Conservation (phyloP, 2,113 vertebrate genomes). For the Barbus barbus region DNA sequence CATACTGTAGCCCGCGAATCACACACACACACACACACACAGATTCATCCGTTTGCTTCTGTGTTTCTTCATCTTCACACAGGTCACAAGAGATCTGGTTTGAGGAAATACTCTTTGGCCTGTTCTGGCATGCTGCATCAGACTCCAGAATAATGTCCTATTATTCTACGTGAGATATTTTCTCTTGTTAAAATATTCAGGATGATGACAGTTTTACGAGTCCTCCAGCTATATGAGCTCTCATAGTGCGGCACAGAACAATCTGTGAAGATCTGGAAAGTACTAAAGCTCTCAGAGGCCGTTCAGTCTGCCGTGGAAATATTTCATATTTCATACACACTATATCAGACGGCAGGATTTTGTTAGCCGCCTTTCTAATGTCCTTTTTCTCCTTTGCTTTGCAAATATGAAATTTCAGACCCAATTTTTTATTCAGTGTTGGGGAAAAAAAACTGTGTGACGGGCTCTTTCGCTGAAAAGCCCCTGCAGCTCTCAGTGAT, state of each 20-base stretch:
- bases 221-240: neutral
- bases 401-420: conserved; percentile 30
- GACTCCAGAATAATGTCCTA: neutral
- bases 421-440: conserved; percentile 26
- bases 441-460: conserved; percentile 18
- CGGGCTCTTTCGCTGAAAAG: conserved; percentile 42
- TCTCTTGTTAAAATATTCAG: conserved; percentile 1
- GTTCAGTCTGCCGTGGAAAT: neutral
- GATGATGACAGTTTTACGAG: neutral
- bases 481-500: conserved; percentile 38
- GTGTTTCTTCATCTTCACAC: neutral
- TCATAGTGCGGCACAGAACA: neutral
- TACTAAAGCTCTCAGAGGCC: neutral
- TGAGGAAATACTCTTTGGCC: neutral
- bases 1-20: neutral
- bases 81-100: neutral
- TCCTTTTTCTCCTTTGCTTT: conserved; percentile 30
- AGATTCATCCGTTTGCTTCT: neutral
- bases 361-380: conserved; percentile 25
- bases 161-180: neutral
- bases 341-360: conserved; percentile 17
- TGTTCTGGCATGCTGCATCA: neutral
- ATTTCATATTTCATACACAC: conserved; percentile 27
- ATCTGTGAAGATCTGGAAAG: neutral
- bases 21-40: neutral